A percentile compares a stretch with the other conserved stretches of the same genome.
phyloP scores from a whole-genome alignment of 2,888 invertebrate genomes.

The Lasioglossum morio region DNA sequence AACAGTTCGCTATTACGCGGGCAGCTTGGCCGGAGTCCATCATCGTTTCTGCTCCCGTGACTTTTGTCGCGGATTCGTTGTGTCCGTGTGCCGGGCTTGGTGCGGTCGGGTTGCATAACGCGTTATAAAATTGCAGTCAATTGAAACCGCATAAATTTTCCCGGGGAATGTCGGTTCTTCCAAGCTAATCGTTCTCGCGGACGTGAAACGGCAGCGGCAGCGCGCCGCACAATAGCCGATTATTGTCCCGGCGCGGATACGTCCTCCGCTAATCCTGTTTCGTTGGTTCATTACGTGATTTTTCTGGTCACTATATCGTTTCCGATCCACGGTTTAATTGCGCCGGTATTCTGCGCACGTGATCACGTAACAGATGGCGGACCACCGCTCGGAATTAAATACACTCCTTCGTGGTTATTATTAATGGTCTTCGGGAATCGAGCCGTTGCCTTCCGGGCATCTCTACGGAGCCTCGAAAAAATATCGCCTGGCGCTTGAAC shows the following conservation, averaged over 20 bases:
- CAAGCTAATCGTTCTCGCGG: constrained; percentile 20
- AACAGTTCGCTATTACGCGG: background rate
- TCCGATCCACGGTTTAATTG: constrained; percentile 45
- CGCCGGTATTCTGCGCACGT: constrained; percentile 20
- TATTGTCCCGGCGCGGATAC: background rate
- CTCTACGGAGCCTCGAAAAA: background rate
- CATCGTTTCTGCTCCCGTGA: constrained; percentile 5
- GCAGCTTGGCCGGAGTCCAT: background rate
- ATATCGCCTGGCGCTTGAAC: constrained; percentile 1
- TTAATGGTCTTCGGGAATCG: constrained; percentile 27
- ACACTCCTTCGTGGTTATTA: constrained; percentile 31
- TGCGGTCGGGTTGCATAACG: constrained; percentile 42
- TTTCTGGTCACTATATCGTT: constrained; percentile 30
- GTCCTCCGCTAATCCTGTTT: constrained; percentile 30
- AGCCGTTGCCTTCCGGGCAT: constrained; percentile 21
- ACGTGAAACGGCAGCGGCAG: background rate
- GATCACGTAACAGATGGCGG: constrained; percentile 46
- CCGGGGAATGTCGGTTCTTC: constrained; percentile 1
- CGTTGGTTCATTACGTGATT: constrained; percentile 22
- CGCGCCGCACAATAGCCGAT: constrained; percentile 14
- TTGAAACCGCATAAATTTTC: constrained; percentile 46
- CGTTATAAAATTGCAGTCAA: constrained; percentile 44
- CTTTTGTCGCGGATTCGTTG: constrained; percentile 36
- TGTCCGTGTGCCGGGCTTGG: background rate
- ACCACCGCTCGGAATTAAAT: constrained; percentile 25